Evolutionary conservation across 2,797 vertebrate genomes (phyloP).

Genomic region (Macroramphosus scolopax): DNA sequence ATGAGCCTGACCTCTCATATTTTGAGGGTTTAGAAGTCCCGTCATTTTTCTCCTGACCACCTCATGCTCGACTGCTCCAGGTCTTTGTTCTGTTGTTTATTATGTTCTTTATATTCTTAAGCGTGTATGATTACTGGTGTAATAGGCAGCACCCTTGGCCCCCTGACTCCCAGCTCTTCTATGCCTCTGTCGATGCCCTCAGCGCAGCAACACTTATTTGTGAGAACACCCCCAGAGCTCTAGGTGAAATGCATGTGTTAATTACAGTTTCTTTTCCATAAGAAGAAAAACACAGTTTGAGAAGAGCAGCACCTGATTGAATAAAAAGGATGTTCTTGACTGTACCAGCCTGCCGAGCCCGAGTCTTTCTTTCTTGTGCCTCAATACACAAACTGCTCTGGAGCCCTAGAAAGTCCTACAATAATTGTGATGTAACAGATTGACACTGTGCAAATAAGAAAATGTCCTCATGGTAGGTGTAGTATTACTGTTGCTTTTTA

Average conservation of each 20-base stretch:
- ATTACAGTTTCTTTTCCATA: constrained; percentile 90
- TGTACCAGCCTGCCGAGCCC: constrained; percentile 64
- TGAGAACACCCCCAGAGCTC: constrained; percentile 79
- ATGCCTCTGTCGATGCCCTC: constrained; percentile 66
- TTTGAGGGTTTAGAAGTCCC: constrained; percentile 50
- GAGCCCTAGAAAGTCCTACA: background rate
- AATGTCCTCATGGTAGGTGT: no score
- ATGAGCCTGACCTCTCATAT: constrained; percentile 48
- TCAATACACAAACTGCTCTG: background rate
- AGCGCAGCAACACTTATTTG: constrained; percentile 69
- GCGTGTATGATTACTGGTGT: constrained; percentile 69
- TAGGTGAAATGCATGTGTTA: constrained; percentile 88
- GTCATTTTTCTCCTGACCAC: constrained; percentile 54
- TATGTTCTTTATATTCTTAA: constrained; percentile 65
- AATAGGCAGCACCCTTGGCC: constrained; percentile 62
- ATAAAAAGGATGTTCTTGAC: constrained; percentile 90
- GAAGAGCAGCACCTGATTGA: constrained; percentile 87
- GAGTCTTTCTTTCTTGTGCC: constrained; percentile 41
- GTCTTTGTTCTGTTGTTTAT: constrained; percentile 71
- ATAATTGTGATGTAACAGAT: background rate
- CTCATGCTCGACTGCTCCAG: constrained; percentile 66
- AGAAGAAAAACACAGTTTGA: constrained; percentile 86
- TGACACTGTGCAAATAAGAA: background rate
- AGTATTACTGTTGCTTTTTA: no score
- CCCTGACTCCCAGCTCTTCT: constrained; percentile 62